Evolutionary conservation across 1,140 invertebrate species (phyloP).

Genomic region (Neoseiulus cucumeris): DNA sequence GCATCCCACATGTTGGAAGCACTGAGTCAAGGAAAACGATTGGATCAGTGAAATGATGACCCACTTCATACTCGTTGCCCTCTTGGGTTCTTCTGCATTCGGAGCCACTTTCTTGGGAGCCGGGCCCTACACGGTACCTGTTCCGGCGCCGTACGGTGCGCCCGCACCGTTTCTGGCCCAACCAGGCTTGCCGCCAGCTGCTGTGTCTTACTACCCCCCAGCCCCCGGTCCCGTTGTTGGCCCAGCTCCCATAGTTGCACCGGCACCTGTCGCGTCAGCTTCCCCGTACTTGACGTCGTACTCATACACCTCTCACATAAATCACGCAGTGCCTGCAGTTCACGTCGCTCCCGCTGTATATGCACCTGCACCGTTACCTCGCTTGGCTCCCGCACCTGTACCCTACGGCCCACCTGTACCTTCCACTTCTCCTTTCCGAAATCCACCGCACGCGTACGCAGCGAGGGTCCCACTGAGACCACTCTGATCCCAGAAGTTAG

Average conservation of each 20-base stretch:
- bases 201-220: background rate
- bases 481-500: too few relatives aligned
- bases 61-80: too few relatives aligned
- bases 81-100: background rate
- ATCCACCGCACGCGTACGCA: background rate
- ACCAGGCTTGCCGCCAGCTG: too few relatives aligned
- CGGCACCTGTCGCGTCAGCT: background rate
- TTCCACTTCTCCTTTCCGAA: background rate
- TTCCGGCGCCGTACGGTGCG: background rate
- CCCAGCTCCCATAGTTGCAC: too few relatives aligned
- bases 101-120: background rate
- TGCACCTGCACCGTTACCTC: background rate
- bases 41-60: too few relatives aligned
- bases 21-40: too few relatives aligned
- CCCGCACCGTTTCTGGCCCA: background rate
- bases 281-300: background rate
- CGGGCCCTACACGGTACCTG: background rate
- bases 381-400: background rate
- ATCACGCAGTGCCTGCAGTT: background rate
- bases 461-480: background rate
- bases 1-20: too few relatives aligned
- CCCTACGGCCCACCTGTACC: background rate
- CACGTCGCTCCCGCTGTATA: background rate
- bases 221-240: background rate
- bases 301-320: background rate